A percentile compares a stretch with the other conserved stretches of the same genome.
Conservation (phyloP, 1,140 invertebrate genomes). For the Eupeodes corollae region DNA sequence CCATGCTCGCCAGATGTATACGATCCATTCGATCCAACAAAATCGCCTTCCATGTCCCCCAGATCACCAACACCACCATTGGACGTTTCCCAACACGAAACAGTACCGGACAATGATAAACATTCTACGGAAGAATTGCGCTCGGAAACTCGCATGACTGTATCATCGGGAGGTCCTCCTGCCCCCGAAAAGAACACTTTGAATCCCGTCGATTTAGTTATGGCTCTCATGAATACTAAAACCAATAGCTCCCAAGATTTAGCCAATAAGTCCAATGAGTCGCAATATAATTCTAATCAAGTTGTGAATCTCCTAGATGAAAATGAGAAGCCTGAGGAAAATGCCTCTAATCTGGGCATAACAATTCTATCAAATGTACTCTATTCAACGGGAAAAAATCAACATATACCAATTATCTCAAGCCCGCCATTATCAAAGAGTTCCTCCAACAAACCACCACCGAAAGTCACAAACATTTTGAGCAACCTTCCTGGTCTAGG, state of each 20-base stretch:
- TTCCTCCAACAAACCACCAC: conserved; percentile 25
- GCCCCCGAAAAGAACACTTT: conserved; percentile 14
- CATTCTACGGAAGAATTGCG: conserved; percentile 3
- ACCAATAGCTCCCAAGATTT: conserved; percentile 25
- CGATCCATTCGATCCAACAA: conserved; percentile 79
- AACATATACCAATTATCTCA: conserved; percentile 32
- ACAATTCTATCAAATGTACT: conserved; percentile 32
- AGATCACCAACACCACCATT: conserved; percentile 31
- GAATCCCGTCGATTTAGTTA: conserved; percentile 32
- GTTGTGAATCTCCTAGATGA: conserved; percentile 2
- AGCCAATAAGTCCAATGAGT: conserved; percentile 15
- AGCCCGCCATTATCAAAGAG: conserved; percentile 18
- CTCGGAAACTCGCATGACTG: too few relatives aligned
- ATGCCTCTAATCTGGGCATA: conserved; percentile 12
- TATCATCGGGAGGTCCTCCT: background rate
- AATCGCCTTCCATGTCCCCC: conserved; percentile 53
- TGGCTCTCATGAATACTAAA: conserved; percentile 36
- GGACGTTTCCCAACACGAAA: background rate
- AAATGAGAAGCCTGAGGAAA: conserved; percentile 16
- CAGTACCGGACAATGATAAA: conserved; percentile 5
- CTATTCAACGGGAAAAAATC: conserved; percentile 17
- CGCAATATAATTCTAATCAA: conserved; percentile 18
- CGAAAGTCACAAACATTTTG: conserved; percentile 11
- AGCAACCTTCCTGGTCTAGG: background rate
- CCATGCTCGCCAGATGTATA: conserved; percentile 52